Evolutionary conservation across 2,113 vertebrate species (phyloP), one percentile per base, ranked within the genome.

Genomic region (Passer montanus): DNA sequence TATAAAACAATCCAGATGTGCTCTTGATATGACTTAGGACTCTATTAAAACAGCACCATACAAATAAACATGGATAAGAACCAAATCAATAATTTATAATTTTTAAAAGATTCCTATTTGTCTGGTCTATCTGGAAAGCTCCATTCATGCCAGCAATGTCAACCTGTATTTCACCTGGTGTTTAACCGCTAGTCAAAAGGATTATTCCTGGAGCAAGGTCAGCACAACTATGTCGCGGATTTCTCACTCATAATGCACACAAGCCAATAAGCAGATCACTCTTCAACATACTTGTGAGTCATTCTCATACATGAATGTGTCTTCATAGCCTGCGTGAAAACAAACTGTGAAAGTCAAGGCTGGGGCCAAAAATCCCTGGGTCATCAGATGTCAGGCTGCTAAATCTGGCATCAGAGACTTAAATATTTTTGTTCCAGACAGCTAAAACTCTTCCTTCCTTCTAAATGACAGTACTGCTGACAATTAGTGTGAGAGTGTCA

Each of bases 231-330:
- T 23, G 4, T 63, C 5, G 6, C 11, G 1, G 82, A 88, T 94
- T 94, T 96, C 92, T 87, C 85, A 93, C 56, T 56, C 47, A 24
- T 30, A 52, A 63, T 68, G 50, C 84, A 88, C 93, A 70, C 19
- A 90, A 92, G 43, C 24, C 67, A 90, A 83, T 64, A 85, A 87
- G 63, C 53, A 73, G 59, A 35, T 62, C 52, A 53, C 46, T 58
- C 84, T 70, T 53, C 44, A 91, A 80, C 14, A 41, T 41, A 70
- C 44, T 94, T 86, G 15, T 81, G 59, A 78, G 68, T 88, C 60
- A 92, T 53, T 78, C 76, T 78, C 79, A 63, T 44, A 76, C 35
- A 59, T 18, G 22, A 77, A 67, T 56, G n/a, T 90, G 47, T 74
- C 60, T 84, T 90, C 28, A 1, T 15, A 28, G 79, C 31, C 56